phyloP scores from a whole-genome alignment of 2,797 vertebrate genomes.

The Poeciliopsis presidionis region DNA sequence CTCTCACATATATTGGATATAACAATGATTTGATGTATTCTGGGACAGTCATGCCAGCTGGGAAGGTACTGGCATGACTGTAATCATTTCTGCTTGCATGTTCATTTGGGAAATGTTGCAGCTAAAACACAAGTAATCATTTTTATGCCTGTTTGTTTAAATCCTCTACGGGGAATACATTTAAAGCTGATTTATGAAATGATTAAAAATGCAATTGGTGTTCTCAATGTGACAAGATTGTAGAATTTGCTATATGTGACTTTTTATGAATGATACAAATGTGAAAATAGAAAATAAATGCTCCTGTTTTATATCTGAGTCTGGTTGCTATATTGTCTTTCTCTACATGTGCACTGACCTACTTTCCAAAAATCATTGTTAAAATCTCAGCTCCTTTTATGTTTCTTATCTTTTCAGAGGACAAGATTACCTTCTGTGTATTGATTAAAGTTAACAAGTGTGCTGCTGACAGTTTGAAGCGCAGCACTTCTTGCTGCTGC shows the following conservation, averaged over 20 bases:
- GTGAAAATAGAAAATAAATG: slow-evolving; percentile 18
- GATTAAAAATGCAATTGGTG: not conserved
- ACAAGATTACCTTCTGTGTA: slow-evolving; percentile 43
- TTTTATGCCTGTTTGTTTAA: not conserved
- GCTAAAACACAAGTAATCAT: not conserved
- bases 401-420: slow-evolving; percentile 45
- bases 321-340: slow-evolving; percentile 9
- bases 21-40: slow-evolving; percentile 12
- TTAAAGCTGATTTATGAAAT: not conserved
- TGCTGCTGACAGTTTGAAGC: not conserved
- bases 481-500: not conserved
- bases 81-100: slow-evolving; percentile 12
- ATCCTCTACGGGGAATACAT: not conserved
- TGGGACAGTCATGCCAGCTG: slow-evolving; percentile 32
- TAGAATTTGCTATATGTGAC: not conserved
- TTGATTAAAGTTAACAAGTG: slow-evolving; percentile 40
- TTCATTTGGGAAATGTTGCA: slow-evolving; percentile 23
- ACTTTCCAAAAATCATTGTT: slow-evolving; percentile 35
- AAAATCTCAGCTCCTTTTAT: slow-evolving; percentile 37
- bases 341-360: slow-evolving; percentile 31
- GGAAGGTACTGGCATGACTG: slow-evolving; percentile 9
- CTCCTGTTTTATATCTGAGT: slow-evolving; percentile 18
- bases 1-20: slow-evolving; percentile 35
- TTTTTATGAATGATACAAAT: not conserved
- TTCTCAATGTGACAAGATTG: not conserved